These are phyloP conservation scores for Luscinia megarhynchos DNA, from an alignment of 2,797 vertebrate genomes.

Conservation along the genomic window DNA sequence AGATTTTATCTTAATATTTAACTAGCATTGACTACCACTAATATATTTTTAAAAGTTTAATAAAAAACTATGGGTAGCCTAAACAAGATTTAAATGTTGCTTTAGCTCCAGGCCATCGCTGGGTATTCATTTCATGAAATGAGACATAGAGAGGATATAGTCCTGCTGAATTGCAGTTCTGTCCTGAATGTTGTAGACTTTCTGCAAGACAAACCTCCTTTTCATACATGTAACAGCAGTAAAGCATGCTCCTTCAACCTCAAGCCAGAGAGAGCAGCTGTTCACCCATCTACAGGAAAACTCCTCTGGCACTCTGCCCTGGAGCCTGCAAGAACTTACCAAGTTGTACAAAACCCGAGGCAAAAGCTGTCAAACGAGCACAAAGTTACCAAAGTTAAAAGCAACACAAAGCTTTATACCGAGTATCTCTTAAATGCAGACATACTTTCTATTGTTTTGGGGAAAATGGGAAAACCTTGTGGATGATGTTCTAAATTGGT, in stretches of 20 bases:
- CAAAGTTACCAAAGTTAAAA: background rate
- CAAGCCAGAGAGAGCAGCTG: background rate
- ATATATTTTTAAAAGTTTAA: background rate
- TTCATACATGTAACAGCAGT: constrained; percentile 24
- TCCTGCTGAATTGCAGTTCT: constrained; percentile 46
- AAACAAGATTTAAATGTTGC: background rate
- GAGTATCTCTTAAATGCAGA: background rate
- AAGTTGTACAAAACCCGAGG: background rate
- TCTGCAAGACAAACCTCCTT: constrained; percentile 43
- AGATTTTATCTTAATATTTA: background rate
- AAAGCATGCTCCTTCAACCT: background rate
- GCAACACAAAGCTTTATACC: background rate
- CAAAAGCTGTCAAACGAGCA: background rate
- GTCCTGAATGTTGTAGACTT: background rate
- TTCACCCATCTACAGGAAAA: constrained; percentile 8
- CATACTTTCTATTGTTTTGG: background rate
- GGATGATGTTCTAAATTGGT: background rate
- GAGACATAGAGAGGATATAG: background rate
- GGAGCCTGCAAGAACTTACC: background rate
- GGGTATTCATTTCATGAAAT: background rate
- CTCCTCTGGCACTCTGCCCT: background rate
- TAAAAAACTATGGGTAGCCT: background rate
- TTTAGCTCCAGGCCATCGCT: background rate
- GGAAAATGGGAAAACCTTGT: background rate
- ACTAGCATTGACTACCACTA: background rate